Percentiles rank a stretch among this genome's conserved stretches.
Evolutionary conservation across 2,888 invertebrate genomes (phyloP).

Genomic region (Pinctada fucata): DNA sequence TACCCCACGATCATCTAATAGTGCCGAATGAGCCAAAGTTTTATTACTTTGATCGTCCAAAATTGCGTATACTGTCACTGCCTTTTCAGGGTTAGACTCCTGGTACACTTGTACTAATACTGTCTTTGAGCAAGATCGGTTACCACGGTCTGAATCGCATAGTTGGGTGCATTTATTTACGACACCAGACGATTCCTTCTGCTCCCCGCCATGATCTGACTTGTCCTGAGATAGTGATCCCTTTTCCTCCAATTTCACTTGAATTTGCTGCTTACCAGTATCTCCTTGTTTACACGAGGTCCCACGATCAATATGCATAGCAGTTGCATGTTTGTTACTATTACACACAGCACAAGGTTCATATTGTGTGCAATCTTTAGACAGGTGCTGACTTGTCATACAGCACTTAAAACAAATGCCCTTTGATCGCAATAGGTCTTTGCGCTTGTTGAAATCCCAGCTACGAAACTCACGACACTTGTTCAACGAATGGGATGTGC

Average conservation of each 20-base stretch:
- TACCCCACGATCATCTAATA: background rate
- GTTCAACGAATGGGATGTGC: background rate
- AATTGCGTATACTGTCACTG: background rate
- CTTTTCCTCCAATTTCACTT: background rate
- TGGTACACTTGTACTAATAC: constrained; percentile 34
- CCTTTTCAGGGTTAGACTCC: background rate
- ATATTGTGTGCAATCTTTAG: background rate
- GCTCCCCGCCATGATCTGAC: background rate
- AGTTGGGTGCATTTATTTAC: constrained; percentile 11
- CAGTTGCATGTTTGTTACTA: background rate
- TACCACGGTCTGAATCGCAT: constrained; percentile 8
- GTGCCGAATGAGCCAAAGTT: background rate
- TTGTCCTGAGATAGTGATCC: background rate
- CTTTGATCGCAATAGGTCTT: background rate
- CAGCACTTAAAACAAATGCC: background rate
- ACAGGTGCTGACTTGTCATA: background rate
- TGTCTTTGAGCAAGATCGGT: constrained; percentile 43
- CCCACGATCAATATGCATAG: constrained; percentile 1
- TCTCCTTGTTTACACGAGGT: background rate
- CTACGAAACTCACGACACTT: background rate
- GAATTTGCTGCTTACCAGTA: background rate
- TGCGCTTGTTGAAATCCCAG: background rate
- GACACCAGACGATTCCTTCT: background rate
- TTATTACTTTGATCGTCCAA: constrained; percentile 6
- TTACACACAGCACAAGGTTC: background rate